These are phyloP conservation scores for Patella caerulea DNA, from an alignment of 2,888 invertebrate species.

Conservation along the genomic window DNA sequence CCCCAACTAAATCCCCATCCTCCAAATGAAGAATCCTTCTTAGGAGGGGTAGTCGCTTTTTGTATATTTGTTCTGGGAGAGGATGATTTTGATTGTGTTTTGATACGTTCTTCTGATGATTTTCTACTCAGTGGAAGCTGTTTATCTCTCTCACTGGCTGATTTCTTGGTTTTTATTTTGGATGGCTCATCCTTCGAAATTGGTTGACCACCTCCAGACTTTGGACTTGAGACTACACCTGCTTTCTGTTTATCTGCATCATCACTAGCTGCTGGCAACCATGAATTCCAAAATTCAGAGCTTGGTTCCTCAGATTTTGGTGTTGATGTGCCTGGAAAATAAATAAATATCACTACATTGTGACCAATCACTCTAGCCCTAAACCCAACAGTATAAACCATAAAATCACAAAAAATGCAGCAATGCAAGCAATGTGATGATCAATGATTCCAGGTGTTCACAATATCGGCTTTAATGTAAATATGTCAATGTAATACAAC, in stretches of 20 bases:
- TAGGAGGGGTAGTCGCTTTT: not conserved
- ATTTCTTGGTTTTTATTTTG: constrained; percentile 24
- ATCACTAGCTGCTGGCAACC: not conserved
- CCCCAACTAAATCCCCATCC: constrained; percentile 9
- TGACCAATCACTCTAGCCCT: too few relatives aligned
- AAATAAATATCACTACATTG: too few relatives aligned
- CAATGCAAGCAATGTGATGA: not conserved
- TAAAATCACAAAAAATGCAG: not conserved
- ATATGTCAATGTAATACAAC: too few relatives aligned
- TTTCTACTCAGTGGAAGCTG: not conserved
- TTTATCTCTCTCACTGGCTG: constrained; percentile 38
- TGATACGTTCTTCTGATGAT: not conserved
- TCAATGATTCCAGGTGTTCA: constrained; percentile 28
- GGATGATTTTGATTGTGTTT: not conserved
- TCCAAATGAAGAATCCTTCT: not conserved
- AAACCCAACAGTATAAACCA: too few relatives aligned
- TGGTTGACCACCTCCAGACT: not conserved
- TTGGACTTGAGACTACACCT: not conserved
- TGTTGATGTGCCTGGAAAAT: too few relatives aligned
- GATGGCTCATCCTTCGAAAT: constrained; percentile 19
- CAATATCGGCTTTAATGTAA: constrained; percentile 25
- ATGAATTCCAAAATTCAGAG: constrained; percentile 14
- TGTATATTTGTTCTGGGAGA: not conserved
- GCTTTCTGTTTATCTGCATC: not conserved
- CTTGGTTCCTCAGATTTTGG: constrained; percentile 16